phyloP scores from a whole-genome alignment of 2,113 vertebrate species.

The Malurus cyaneus region DNA sequence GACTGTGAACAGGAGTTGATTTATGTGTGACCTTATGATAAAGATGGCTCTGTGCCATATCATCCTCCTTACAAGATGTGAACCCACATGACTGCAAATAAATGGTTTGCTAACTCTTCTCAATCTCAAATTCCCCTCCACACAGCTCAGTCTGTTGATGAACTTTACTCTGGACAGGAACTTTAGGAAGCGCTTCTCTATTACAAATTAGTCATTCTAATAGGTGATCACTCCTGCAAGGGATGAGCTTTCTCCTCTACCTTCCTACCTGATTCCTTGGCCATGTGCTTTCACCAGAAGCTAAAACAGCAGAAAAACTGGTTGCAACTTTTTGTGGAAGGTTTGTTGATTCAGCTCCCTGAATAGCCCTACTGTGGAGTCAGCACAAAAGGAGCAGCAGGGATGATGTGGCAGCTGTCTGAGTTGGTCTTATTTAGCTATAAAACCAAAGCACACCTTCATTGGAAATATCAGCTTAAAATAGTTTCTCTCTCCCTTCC shows the following conservation, averaged over 20 bases:
- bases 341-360: not conserved
- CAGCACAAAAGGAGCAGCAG: not conserved
- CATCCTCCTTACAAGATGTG: not conserved
- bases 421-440: not conserved
- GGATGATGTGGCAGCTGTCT: not conserved
- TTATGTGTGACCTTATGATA: not conserved
- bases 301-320: not conserved
- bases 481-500: not conserved
- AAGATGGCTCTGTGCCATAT: not conserved
- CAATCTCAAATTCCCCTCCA: not conserved
- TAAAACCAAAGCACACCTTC: not conserved
- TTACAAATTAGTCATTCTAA: not conserved
- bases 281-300: not conserved
- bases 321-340: not conserved
- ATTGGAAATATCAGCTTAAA: not conserved
- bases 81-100: not conserved
- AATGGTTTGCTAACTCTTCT: not conserved
- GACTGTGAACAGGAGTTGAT: not conserved
- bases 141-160: not conserved
- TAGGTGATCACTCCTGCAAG: not conserved
- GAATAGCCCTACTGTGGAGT: not conserved
- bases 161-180: not conserved
- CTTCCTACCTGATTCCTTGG: not conserved
- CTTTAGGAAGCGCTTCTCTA: accelerated
- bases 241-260: not conserved